Percentiles rank a stretch among this genome's conserved stretches.
Conservation (phyloP, 2,113 vertebrate species). For the Ameiurus melas region DNA sequence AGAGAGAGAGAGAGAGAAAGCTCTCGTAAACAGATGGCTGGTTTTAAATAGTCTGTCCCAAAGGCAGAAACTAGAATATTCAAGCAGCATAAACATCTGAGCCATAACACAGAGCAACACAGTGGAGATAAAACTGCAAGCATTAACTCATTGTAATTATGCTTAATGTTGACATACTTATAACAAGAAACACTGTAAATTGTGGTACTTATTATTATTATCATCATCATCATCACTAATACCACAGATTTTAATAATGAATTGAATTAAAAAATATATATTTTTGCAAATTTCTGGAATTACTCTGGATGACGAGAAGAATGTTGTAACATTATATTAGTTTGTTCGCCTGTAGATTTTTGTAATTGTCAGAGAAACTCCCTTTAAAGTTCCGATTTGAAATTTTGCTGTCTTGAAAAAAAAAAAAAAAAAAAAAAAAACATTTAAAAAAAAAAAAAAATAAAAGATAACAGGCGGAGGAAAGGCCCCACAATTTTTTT, state of each 20-base stretch:
- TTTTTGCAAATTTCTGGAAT: not conserved
- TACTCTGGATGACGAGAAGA: not conserved
- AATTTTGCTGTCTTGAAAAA: too few relatives aligned
- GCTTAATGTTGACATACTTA: not conserved
- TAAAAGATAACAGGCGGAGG: too few relatives aligned
- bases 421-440: too few relatives aligned
- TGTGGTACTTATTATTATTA: not conserved
- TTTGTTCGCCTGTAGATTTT: not conserved
- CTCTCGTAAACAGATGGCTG: conserved; percentile 1
- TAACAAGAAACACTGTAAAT: not conserved
- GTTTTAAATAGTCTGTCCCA: conserved; percentile 3
- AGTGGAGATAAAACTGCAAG: not conserved
- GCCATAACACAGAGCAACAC: not conserved
- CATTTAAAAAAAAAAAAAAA: too few relatives aligned
- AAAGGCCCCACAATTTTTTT: too few relatives aligned
- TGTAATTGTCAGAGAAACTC: not conserved
- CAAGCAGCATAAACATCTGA: not conserved
- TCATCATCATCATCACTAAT: not conserved
- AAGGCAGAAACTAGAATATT: conserved; percentile 18
- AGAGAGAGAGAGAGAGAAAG: conserved; percentile 6
- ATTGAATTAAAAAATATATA: not conserved
- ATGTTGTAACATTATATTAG: not conserved
- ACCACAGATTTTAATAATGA: not conserved
- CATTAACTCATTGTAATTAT: not conserved
- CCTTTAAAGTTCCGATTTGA: not conserved